Evolutionary conservation across 2,113 vertebrate genomes (phyloP).

Genomic region (Neolamprologus sp.): DNA sequence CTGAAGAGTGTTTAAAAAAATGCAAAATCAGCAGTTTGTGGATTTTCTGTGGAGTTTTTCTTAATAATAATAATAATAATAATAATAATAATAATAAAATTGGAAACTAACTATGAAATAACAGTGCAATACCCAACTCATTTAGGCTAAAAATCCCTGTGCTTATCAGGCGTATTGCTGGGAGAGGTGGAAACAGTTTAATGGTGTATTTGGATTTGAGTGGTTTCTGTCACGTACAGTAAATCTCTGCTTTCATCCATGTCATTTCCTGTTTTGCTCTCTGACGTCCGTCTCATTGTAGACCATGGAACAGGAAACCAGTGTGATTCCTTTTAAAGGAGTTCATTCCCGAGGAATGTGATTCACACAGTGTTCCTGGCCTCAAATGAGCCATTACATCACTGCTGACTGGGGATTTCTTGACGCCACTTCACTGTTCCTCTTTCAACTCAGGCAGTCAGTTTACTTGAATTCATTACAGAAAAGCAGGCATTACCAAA

Average conservation of each 20-base stretch:
- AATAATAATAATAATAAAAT: neutral
- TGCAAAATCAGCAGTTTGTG: neutral
- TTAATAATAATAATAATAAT: neutral
- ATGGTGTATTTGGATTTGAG: neutral
- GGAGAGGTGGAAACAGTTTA: neutral
- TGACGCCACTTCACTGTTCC: slow-evolving; percentile 14
- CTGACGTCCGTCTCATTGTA: slow-evolving; percentile 19
- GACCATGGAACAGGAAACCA: slow-evolving; percentile 40
- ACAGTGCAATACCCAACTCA: neutral
- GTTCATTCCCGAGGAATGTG: slow-evolving; percentile 44
- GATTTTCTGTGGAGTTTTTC: neutral
- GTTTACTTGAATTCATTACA: slow-evolving; percentile 15
- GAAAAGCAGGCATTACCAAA: neutral
- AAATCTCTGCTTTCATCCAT: neutral
- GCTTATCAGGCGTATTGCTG: neutral
- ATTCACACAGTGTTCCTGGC: slow-evolving; percentile 20
- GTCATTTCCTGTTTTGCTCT: slow-evolving; percentile 53
- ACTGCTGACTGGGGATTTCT: slow-evolving; percentile 44
- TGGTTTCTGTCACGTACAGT: neutral
- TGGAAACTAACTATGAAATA: neutral
- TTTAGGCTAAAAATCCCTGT: neutral
- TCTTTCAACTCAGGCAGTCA: slow-evolving; percentile 8
- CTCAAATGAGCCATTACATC: slow-evolving; percentile 43
- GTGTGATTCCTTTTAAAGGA: slow-evolving; percentile 19
- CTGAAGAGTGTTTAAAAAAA: neutral